Evolutionary conservation across 2,113 vertebrate genomes (phyloP).

Genomic region (Rhegmatorhina hoffmannsi): DNA sequence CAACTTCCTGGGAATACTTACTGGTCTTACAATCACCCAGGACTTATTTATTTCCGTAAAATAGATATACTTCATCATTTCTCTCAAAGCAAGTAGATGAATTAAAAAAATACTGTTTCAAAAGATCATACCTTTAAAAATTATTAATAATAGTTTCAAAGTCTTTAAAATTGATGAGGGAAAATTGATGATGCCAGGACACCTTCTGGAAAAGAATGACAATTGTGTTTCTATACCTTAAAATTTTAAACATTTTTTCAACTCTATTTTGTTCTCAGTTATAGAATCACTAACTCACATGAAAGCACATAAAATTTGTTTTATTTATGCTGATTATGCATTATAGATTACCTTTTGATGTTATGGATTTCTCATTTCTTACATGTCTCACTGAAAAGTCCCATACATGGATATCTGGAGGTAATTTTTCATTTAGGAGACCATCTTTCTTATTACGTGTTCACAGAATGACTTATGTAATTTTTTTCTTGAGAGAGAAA

Average conservation of each 20-base stretch:
- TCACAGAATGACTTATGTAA: not conserved
- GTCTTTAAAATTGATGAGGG: not conserved
- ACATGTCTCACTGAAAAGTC: not conserved
- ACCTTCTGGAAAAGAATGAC: not conserved
- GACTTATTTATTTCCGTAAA: not conserved
- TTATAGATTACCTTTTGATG: not conserved
- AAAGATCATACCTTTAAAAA: not conserved
- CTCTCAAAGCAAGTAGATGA: not conserved
- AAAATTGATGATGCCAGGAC: not conserved
- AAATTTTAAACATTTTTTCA: not conserved
- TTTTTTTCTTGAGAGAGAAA: not conserved
- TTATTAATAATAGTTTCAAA: not conserved
- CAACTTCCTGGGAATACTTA: not conserved
- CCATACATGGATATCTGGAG: not conserved
- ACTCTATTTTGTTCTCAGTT: not conserved
- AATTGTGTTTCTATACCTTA: not conserved
- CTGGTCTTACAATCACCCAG: fast-evolving
- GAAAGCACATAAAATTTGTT: not conserved
- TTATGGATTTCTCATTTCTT: not conserved
- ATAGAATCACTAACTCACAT: not conserved
- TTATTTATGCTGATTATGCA: not conserved
- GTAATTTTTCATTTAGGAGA: not conserved
- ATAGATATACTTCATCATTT: not conserved
- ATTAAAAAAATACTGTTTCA: not conserved
- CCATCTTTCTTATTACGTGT: not conserved